Conservation (phyloP, 2,888 invertebrate species). For the Philonicus albiceps region DNA sequence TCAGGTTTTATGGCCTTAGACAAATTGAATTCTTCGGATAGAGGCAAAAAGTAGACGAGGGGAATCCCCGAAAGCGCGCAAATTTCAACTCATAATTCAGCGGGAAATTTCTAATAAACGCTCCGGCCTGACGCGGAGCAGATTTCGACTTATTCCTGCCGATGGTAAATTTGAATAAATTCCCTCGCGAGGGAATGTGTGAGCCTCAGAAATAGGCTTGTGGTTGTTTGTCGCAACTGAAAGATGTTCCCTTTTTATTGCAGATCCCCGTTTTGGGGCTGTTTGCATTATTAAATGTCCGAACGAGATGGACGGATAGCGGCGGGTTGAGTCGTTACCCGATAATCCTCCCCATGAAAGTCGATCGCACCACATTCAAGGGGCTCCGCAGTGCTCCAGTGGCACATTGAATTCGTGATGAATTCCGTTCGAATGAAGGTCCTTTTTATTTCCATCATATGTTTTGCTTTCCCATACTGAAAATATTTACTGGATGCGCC, state of each 20-base stretch:
- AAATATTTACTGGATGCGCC: neutral
- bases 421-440: neutral
- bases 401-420: neutral
- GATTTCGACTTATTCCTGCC: neutral
- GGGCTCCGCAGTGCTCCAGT: neutral
- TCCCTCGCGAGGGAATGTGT: neutral
- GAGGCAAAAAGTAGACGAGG: neutral
- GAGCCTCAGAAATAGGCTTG: neutral
- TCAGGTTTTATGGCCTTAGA: neutral
- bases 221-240: neutral
- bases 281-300: neutral
- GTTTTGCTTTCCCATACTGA: neutral
- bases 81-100: neutral
- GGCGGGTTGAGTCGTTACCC: neutral
- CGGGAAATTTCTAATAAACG: neutral
- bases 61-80: neutral
- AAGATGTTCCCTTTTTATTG: neutral
- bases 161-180: neutral
- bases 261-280: neutral
- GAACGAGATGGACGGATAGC: neutral
- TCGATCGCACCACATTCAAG: neutral
- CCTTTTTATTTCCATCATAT: neutral
- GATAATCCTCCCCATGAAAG: neutral
- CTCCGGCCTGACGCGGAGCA: neutral
- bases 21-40: neutral